These are phyloP conservation scores for Cantharis nigra DNA, from an alignment of 2,888 invertebrate genomes.

Conservation along the genomic window DNA sequence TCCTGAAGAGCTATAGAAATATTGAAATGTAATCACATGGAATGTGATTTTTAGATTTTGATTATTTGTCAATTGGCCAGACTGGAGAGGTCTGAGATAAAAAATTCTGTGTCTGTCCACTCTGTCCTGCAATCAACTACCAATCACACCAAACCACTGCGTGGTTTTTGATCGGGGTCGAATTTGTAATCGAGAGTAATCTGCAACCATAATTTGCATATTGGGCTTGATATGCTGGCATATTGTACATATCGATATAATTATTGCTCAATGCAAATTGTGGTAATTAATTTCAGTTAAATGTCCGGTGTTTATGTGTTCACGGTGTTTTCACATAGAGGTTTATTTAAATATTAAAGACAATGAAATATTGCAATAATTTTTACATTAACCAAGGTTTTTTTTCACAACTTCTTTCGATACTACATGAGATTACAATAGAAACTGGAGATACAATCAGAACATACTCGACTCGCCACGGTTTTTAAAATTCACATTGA, in stretches of 20 bases:
- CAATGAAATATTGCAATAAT: conserved; percentile 36
- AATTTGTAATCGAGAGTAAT: background rate
- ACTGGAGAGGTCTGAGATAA: too few relatives aligned
- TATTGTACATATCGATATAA: background rate
- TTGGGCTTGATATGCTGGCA: background rate
- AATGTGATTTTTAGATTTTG: too few relatives aligned
- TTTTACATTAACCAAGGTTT: conserved; percentile 37
- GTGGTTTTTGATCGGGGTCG: background rate
- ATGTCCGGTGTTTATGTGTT: conserved; percentile 4
- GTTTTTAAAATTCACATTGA: background rate
- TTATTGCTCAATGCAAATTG: background rate
- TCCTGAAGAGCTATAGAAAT: too few relatives aligned
- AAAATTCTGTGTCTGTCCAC: too few relatives aligned
- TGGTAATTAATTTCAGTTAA: conserved; percentile 10
- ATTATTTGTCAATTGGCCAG: too few relatives aligned
- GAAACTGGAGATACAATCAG: background rate
- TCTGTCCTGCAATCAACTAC: too few relatives aligned
- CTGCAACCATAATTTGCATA: background rate
- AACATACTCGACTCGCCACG: background rate
- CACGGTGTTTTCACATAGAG: conserved; percentile 14
- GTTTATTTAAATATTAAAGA: conserved; percentile 8
- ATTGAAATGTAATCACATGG: too few relatives aligned
- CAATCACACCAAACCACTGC: too few relatives aligned
- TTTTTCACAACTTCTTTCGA: conserved; percentile 33
- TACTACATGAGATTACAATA: conserved; percentile 7